Base-by-base conservation (phyloP, 2,888 invertebrate genomes). In the Sthenelais limicola region DNA sequence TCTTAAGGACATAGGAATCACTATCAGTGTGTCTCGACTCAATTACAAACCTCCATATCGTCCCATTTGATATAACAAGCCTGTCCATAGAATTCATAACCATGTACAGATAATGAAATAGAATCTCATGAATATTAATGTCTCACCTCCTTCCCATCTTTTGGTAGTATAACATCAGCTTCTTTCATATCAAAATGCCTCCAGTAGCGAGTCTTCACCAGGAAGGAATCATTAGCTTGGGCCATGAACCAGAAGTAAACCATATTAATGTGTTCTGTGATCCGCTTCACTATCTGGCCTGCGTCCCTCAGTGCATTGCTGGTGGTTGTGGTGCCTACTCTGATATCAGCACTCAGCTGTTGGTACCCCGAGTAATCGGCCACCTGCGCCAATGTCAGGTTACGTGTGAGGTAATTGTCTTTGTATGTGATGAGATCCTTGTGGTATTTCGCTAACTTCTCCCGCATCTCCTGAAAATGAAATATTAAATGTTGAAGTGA, bases 181-280 rank as follows among this genome's bases (percentile, higher is more conserved):
- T 30, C 21, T 15, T 21, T 49, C 28, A 70, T 56, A 15, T 15
- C 38, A 35, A 70, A 70, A 38, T 43, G 52, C 26, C 56, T 70
- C 70, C 70, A 70, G 54, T 70, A 70, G n/a, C 28, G 48, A 26
- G 54, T 70, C n/a, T 70, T 56, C 3, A 33, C 67, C 67, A 72
- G 28, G 52, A 26, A 47, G n/a, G 43, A 28, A 30, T 72, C 21
- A 43, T 56, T 67, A 12, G 56, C n/a, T 33, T 51, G 51, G 3
- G 72, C 66, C 52, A 67, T 32, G 67, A 72, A 52, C 72, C 72
- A 72, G 72, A 24, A 72, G 67, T 72, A 72, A 5, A 72, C 30
- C 33, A 43, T 72, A 30, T 72, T 67, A n/a, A 52, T 48, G 43
- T 51, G 48, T 18, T 51, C 38, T 28, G 33, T 32, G 4, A 48